Percentiles rank a stretch among this genome's conserved stretches.
These are phyloP conservation scores for Noctilio leporinus DNA, from an alignment of 2,113 vertebrate species.

Conservation along the genomic window DNA sequence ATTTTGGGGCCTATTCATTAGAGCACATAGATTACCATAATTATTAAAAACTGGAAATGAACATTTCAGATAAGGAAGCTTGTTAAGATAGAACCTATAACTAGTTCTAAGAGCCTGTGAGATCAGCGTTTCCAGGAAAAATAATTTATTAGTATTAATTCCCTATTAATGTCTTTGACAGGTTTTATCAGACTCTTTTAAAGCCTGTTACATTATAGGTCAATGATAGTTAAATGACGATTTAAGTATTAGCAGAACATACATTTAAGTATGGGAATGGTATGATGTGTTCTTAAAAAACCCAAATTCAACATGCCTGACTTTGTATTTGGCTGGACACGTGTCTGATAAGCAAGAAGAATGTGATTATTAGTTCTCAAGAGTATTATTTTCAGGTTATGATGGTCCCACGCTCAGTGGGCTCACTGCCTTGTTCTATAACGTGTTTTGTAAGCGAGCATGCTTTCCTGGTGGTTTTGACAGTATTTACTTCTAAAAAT, in stretches of 20 bases:
- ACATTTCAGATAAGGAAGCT: neutral
- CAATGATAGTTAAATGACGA: neutral
- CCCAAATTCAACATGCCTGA: neutral
- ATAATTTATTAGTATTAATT: neutral
- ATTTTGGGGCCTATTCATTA: neutral
- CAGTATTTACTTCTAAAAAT: neutral
- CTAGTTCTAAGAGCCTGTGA: neutral
- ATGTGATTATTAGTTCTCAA: conserved; percentile 6
- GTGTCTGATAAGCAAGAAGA: neutral
- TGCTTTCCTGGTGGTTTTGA: neutral
- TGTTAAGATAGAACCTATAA: neutral
- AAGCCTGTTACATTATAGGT: neutral
- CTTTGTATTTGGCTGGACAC: neutral
- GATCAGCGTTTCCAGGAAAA: neutral
- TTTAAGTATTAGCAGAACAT: neutral
- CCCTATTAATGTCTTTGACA: neutral
- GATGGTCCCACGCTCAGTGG: neutral
- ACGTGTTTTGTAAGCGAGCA: neutral
- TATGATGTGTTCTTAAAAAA: neutral
- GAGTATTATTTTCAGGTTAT: neutral
- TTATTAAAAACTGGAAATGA: neutral
- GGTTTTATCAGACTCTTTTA: neutral
- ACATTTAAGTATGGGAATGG: neutral
- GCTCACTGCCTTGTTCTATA: neutral
- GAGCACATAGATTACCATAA: neutral